A percentile compares a stretch with the other conserved stretches of the same genome.
Conservation (phyloP, 2,797 vertebrate species). For the Gila robusta region DNA sequence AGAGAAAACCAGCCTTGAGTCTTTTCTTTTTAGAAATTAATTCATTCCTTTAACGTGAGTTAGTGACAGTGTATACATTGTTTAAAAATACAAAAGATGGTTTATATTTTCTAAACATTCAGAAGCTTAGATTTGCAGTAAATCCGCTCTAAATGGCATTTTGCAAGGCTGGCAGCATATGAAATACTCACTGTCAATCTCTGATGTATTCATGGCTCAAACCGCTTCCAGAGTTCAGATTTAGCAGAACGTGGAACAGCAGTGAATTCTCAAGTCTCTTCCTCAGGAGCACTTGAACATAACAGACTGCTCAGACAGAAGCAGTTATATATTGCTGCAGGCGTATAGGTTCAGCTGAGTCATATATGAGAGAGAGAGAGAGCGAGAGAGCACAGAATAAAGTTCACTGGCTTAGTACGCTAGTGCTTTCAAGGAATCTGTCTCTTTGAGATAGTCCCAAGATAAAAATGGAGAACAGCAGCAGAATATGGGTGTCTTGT, state of each 20-base stretch:
- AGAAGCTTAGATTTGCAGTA: constrained; percentile 26
- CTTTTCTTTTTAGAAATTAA: constrained; percentile 31
- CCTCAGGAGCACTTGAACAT: constrained; percentile 47
- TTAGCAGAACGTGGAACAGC: constrained; percentile 43
- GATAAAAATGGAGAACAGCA: constrained; percentile 3
- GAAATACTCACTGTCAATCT: constrained; percentile 17
- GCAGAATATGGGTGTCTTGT: neutral
- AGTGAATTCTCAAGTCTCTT: constrained; percentile 43
- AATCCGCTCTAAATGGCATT: constrained; percentile 35
- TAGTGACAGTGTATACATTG: neutral
- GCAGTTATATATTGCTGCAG: constrained; percentile 36
- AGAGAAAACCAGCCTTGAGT: neutral
- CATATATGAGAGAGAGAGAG: neutral
- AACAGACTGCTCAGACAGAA: constrained; percentile 37
- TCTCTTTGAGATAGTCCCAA: neutral
- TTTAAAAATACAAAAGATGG: constrained; percentile 26
- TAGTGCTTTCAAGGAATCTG: neutral
- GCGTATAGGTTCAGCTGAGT: constrained; percentile 5
- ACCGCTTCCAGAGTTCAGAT: constrained; percentile 28
- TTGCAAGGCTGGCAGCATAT: constrained; percentile 47
- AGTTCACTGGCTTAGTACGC: neutral
- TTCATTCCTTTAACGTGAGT: constrained; percentile 8
- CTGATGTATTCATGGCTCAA: constrained; percentile 32
- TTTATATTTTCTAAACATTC: constrained; percentile 8
- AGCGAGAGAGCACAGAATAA: constrained; percentile 3